A percentile compares a stretch with the other conserved stretches of the same genome.
Evolutionary conservation across 2,888 invertebrate genomes (phyloP).

Genomic region (Caenorhabditis imperialis): DNA sequence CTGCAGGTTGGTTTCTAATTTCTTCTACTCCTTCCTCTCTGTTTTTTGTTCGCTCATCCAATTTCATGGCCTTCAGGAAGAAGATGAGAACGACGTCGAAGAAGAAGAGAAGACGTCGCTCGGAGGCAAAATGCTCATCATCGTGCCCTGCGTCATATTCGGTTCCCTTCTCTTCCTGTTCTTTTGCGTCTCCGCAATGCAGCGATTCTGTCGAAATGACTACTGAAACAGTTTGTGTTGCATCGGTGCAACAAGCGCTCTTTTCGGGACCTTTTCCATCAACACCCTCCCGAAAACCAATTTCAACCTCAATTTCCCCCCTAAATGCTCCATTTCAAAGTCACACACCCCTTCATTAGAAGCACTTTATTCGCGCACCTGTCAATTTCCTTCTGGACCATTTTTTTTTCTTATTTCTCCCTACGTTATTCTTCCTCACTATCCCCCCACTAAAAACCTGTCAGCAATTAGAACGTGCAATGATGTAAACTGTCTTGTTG

Average conservation of each 20-base stretch:
- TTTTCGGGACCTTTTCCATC: neutral
- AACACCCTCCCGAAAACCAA: neutral
- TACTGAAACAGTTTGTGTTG: constrained; percentile 6
- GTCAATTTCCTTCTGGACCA: neutral
- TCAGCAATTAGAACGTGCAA: constrained; percentile 29
- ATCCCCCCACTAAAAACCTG: constrained; percentile 27
- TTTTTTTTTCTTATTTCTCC: neutral
- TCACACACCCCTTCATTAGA: neutral
- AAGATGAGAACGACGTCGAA: constrained; percentile 54
- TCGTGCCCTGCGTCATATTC: constrained; percentile 58
- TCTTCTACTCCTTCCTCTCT: neutral
- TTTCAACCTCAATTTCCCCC: neutral
- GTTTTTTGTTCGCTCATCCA: constrained; percentile 7
- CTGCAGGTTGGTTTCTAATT: constrained; percentile 51
- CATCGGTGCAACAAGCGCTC: neutral
- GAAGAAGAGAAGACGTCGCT: constrained; percentile 59
- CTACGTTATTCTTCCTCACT: constrained; percentile 8
- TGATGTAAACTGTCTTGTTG: constrained; percentile 39
- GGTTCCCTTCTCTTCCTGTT: constrained; percentile 61
- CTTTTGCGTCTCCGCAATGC: constrained; percentile 61
- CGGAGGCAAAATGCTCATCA: constrained; percentile 59
- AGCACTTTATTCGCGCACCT: constrained; percentile 5
- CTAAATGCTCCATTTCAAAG: too few species aligned
- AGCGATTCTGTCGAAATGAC: constrained; percentile 62
- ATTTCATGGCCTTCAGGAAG: too few species aligned